phyloP scores from a whole-genome alignment of 64 coral and sea anemone species.

The Montipora sp. region DNA sequence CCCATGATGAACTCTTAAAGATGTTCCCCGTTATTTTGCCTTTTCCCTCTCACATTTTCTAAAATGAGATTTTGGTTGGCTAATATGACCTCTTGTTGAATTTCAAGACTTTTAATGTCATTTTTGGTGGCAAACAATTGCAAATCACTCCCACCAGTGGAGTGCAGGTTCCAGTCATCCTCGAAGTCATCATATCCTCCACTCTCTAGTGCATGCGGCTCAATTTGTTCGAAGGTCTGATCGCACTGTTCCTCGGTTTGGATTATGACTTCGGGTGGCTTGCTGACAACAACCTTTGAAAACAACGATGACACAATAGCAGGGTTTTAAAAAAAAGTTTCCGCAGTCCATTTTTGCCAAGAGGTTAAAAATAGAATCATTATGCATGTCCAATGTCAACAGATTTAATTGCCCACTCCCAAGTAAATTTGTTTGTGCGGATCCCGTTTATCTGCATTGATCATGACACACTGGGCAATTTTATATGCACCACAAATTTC shows the following conservation, averaged over 20 bases:
- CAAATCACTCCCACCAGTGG: not conserved
- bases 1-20: no score
- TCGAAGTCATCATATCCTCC: not conserved
- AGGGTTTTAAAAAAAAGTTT: not conserved
- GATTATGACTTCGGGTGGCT: not conserved
- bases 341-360: no score
- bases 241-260: not conserved
- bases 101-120: slow-evolving; percentile 8
- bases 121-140: not conserved
- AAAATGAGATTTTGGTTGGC: not conserved
- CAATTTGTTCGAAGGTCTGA: not conserved
- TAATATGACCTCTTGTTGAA: slow-evolving; percentile 1
- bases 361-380: no score
- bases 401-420: no score
- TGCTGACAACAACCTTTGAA: slow-evolving; percentile 3
- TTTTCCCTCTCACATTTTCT: not conserved
- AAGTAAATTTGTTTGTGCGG: no score
- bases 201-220: not conserved
- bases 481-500: no score
- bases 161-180: not conserved
- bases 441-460: no score
- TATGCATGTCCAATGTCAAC: no score
- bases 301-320: not conserved
- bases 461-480: no score
- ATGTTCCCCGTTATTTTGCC: not conserved